Evolutionary conservation across 2,888 invertebrate genomes (phyloP), one percentile per base, ranked within the genome.

Genomic region (Philhelius pedissequus): DNA sequence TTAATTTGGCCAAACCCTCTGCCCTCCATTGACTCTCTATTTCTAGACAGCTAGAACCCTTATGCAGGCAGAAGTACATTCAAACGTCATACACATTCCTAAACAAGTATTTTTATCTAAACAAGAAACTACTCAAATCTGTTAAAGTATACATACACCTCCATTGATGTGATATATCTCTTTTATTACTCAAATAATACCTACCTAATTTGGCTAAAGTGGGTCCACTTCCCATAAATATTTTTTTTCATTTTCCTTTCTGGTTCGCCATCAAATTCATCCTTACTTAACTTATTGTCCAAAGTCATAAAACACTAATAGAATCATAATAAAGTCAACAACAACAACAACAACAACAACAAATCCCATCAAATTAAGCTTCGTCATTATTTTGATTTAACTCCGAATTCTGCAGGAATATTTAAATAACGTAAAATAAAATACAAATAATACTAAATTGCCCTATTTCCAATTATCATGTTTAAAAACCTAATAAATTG

Each of bases 401-500:
- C 13, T 56, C 20, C 15, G 2, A 35, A 32, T 20, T 32, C 13
- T 20, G 8, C 13, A 56, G 5, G 20, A 32, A 35, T 56, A 56
- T 56, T 56, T 56, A 35, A 56, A 56, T 56, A 56, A 54, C 20
- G 1, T 32, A 35, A 56, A 35, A 35, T 35, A 56, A 20, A 56
- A 56, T 56, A 20, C 35, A 56, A 56, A 56, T 20, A 60, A 60
- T 25, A 60, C n/a, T 25, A 60, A 60, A 60, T 25, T 38, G 13
- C 20, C 56, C 20, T 64, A 38, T 64, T 70, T 66, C 70, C 76
- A 76, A 81, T 81, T 81, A 81, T 71, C 76, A 71, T 60, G 43
- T 38, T 64, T 32, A 50, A 70, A 40, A 40, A 71, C 50, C 58
- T 58, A 76, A 58, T 22, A 62, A 45, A 77, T 76, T 50, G 50